phyloP scores from a whole-genome alignment of 2,797 vertebrate species.

The Natrix natrix region DNA sequence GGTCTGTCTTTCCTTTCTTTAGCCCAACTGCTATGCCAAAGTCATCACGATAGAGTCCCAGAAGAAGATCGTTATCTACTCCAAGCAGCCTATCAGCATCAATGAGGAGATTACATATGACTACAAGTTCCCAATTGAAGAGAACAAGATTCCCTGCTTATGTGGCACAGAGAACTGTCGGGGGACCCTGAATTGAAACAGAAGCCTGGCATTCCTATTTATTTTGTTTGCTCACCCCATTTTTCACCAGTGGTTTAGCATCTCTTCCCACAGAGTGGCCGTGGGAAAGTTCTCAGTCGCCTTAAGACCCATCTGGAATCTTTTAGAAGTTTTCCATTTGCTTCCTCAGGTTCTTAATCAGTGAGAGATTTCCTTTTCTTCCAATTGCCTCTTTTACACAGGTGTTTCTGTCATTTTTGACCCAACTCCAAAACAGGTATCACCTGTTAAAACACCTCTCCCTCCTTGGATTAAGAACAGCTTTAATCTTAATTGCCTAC shows the following conservation, averaged over 20 bases:
- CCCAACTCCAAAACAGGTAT: neutral
- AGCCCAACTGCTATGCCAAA: conserved; percentile 96
- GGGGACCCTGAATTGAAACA: conserved; percentile 85
- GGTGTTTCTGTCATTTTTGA: neutral
- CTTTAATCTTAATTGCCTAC: neutral
- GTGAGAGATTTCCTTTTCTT: neutral
- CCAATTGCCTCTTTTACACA: neutral
- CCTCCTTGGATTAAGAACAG: neutral
- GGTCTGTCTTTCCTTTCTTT: neutral
- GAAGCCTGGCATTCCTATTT: conserved; percentile 36
- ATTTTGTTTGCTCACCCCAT: neutral
- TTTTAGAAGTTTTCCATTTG: neutral
- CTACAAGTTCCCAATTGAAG: conserved; percentile 94
- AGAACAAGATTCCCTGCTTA: conserved; percentile 92
- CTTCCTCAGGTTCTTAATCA: conserved; percentile 1
- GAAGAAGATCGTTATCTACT: conserved; percentile 96
- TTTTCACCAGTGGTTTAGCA: neutral
- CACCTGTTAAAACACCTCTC: neutral
- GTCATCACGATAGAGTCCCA: conserved; percentile 95
- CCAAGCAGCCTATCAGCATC: conserved; percentile 88
- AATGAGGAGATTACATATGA: conserved; percentile 96
- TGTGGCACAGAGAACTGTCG: conserved; percentile 93
- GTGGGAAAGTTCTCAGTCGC: neutral
- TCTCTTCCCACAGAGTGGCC: neutral
- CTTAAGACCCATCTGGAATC: neutral